A percentile compares a stretch with the other conserved stretches of the same genome.
These are phyloP conservation scores for Datnioides undecimradiatus DNA, from an alignment of 2,113 vertebrate species.

Conservation along the genomic window DNA sequence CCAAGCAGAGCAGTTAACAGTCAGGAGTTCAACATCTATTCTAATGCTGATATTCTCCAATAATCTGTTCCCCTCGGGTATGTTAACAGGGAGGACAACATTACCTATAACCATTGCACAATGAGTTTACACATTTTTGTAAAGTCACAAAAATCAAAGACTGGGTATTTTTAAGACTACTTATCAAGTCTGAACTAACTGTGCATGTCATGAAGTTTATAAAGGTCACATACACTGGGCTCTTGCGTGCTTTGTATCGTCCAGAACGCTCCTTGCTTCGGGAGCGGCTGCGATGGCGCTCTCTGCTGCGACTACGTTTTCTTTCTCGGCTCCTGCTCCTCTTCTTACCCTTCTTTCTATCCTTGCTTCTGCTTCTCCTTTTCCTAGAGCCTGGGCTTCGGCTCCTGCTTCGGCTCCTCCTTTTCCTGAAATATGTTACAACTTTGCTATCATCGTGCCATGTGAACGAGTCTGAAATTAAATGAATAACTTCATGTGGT, in stretches of 20 bases:
- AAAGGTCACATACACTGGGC: constrained; percentile 90
- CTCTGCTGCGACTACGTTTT: constrained; percentile 92
- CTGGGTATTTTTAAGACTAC: neutral
- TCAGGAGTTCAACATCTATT: no score
- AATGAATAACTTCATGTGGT: no score
- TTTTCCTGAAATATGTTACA: constrained; percentile 87
- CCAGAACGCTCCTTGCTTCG: constrained; percentile 92
- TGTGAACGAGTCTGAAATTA: neutral
- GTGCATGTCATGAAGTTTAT: neutral
- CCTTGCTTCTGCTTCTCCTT: constrained; percentile 91
- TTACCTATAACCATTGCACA: neutral
- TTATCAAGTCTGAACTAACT: neutral
- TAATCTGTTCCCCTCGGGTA: neutral
- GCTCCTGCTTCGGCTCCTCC: constrained; percentile 89
- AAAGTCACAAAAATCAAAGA: neutral
- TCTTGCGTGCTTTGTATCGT: constrained; percentile 87
- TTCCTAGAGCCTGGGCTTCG: constrained; percentile 90
- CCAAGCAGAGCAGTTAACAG: no score
- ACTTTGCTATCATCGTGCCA: constrained; percentile 1
- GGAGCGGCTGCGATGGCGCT: constrained; percentile 91
- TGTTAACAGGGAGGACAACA: neutral
- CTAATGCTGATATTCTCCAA: no score
- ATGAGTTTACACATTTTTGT: neutral
- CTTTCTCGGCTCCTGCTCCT: constrained; percentile 92
- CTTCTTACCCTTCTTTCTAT: constrained; percentile 91